Evolutionary conservation across 2,888 invertebrate genomes (phyloP), one percentile per base, ranked within the genome.

Genomic region (Acheta domesticus): DNA sequence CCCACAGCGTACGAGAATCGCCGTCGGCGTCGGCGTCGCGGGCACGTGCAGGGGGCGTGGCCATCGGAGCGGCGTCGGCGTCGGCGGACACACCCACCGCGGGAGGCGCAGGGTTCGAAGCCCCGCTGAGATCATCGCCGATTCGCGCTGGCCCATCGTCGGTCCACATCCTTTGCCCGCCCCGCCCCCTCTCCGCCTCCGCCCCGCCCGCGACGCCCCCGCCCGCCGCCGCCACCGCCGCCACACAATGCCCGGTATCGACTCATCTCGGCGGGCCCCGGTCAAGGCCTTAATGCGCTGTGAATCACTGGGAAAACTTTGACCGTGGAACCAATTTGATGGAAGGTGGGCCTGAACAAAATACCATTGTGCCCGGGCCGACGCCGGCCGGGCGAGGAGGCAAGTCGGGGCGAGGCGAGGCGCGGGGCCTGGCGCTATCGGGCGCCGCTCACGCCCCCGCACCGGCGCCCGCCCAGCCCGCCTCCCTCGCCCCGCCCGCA

Each of bases 101-200:
- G n/a, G 62, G 16, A n/a, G 62, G 62, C 62, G 62, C 16, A 14
- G 62, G 62, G 62, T 62, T 62, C 62, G 62, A 62, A n/a, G 62
- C 62, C 62, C 62, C 62, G 62, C 62, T 62, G 62, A 62, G 62
- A 62, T 62, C 62, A 62, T 62, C 62, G 62, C 62, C 62, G 62
- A 62, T 62, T 62, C 62, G 62, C 62, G 62, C 62, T 62, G 62
- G 16, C 62, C 62, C 62, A 62, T 62, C 62, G 62, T n/a, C 62
- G 62, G 62, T 62, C 62, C n/a, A 62, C 62, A 62, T 62, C 62
- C 62, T n/a, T 19, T 8, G 62, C 62, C 62, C 62, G 14, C 16
- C 62, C 16, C 62, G 62, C 62, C 16, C 62, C 62, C 62, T 0
- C 62, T 11, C 16, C 11, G 62, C 62, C 5, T 14, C 62, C 12